Conservation (phyloP, 1,140 invertebrate species). For the Stegodyphus dumicola region DNA sequence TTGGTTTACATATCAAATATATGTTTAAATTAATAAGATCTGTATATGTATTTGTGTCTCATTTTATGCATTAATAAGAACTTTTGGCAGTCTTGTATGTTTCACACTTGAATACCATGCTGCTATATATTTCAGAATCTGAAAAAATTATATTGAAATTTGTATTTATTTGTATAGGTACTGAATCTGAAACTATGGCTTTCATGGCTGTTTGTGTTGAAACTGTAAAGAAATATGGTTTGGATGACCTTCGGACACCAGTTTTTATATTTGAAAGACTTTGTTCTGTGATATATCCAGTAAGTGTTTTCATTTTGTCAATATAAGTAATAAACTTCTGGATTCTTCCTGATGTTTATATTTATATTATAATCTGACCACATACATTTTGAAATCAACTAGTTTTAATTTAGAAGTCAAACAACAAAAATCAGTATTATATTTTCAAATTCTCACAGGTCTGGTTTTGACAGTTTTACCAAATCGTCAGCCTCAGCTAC, state of each 20-base stretch:
- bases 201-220: conserved; percentile 98
- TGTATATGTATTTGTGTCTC: neutral
- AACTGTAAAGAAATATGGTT: conserved; percentile 91
- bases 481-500: too few species aligned
- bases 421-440: too few species aligned
- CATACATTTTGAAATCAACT: too few species aligned
- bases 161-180: conserved; percentile 73
- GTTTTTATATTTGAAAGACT: conserved; percentile 95
- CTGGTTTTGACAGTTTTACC: too few species aligned
- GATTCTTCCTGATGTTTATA: too few species aligned
- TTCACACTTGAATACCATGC: neutral
- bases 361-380: too few species aligned
- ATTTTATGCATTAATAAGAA: neutral
- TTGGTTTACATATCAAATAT: too few species aligned
- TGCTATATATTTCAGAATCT: neutral
- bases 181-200: conserved; percentile 93
- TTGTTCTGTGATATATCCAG: conserved; percentile 95
- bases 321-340: too few species aligned
- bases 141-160: neutral
- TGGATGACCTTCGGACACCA: conserved; percentile 93
- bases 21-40: too few species aligned
- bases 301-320: conserved; percentile 63
- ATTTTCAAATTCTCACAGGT: too few species aligned
- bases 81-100: neutral
- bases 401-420: too few species aligned